Percentiles rank a stretch among this genome's conserved stretches.
Conservation (phyloP, 64 coral and sea anemone genomes). For the Dendronephthya gigantea region DNA sequence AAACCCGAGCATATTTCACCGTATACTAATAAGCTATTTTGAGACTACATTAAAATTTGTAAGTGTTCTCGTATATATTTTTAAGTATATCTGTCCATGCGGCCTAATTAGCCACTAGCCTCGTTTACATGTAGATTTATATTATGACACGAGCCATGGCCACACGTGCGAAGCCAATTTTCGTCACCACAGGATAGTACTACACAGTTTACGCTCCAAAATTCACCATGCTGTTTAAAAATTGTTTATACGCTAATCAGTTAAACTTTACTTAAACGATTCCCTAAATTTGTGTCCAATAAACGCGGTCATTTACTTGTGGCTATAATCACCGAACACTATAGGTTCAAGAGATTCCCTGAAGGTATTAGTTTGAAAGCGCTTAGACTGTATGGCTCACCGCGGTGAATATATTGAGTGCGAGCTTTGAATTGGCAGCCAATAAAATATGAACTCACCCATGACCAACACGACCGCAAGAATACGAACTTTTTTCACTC, state of each 20-base stretch:
- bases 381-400: too few species aligned
- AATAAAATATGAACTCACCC: background rate
- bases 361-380: background rate
- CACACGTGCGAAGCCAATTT: background rate
- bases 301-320: background rate
- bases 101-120: background rate
- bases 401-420: background rate
- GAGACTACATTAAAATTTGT: background rate
- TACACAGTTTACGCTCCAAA: background rate
- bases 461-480: background rate
- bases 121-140: background rate
- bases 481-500: background rate
- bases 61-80: background rate
- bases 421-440: background rate
- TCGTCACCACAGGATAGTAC: background rate
- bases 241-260: background rate
- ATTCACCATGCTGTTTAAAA: background rate
- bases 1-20: too few species aligned
- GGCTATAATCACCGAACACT: background rate
- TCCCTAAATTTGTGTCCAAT: background rate
- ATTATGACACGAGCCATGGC: background rate
- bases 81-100: background rate
- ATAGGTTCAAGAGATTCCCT: background rate
- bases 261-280: background rate
- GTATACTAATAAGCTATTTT: background rate